Percentiles rank a stretch among this genome's conserved stretches.
Evolutionary conservation across 2,888 invertebrate species (phyloP).

Genomic region (Apamea epomidion): DNA sequence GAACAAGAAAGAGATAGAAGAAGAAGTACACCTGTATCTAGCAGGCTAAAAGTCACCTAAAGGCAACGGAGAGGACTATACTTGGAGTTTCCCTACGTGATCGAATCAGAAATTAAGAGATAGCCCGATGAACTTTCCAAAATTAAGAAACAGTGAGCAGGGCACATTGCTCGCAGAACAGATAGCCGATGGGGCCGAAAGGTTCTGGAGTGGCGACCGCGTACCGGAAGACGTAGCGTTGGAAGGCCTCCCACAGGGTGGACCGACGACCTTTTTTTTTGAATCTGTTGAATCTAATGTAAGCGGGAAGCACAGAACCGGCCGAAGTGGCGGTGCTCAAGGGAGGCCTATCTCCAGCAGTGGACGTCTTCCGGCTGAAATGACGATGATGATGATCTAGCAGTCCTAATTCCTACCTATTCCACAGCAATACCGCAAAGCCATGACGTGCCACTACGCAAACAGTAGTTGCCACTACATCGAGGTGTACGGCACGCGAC

Average conservation of each 20-base stretch:
- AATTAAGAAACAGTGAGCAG: no score
- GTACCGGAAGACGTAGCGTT: no score
- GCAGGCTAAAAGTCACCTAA: no score
- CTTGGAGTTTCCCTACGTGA: neutral
- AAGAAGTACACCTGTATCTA: neutral
- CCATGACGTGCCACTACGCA: conserved; percentile 96
- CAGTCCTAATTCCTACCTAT: neutral
- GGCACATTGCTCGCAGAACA: no score
- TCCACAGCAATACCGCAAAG: conserved; percentile 92
- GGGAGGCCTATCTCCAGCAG: neutral
- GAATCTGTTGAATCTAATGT: neutral
- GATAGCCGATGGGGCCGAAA: no score
- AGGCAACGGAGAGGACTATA: neutral
- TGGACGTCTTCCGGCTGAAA: neutral
- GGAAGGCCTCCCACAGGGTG: no score
- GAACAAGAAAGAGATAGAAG: neutral
- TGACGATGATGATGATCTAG: neutral
- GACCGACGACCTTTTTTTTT: no score
- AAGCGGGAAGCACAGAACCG: neutral
- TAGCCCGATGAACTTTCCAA: no score
- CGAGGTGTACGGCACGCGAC: conserved; percentile 91
- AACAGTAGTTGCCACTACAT: conserved; percentile 92
- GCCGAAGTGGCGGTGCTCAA: neutral
- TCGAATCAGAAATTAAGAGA: neutral
- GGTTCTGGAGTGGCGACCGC: no score